Percentiles rank a stretch among this genome's conserved stretches.
Evolutionary conservation across 2,888 invertebrate genomes (phyloP).

Genomic region (Dryadula phaetusa): DNA sequence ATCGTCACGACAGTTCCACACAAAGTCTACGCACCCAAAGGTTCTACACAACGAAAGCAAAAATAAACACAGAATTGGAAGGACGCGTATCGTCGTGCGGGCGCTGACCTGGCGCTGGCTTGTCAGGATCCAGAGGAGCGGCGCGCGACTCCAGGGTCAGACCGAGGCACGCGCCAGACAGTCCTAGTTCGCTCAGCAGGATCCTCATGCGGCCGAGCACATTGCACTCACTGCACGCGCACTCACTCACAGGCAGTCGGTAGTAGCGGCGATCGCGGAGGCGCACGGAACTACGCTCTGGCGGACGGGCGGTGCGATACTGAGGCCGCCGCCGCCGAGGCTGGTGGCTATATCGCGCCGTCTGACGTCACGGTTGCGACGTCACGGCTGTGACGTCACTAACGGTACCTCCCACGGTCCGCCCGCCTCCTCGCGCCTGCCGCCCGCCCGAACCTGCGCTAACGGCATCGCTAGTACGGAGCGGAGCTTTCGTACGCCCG

Average conservation of each 20-base stretch:
- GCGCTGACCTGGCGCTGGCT: conserved; percentile 84
- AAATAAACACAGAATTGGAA: conserved; percentile 82
- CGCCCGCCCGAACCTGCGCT: conserved; percentile 83
- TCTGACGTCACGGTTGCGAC: conserved; percentile 80
- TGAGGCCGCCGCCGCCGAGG: conserved; percentile 83
- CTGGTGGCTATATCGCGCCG: conserved; percentile 82
- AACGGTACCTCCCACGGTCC: conserved; percentile 84
- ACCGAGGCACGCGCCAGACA: conserved; percentile 82
- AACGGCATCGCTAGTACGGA: conserved; percentile 81
- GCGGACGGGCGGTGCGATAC: conserved; percentile 83
- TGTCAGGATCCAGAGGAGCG: conserved; percentile 77
- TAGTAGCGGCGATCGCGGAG: conserved; percentile 57
- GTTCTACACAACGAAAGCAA: conserved; percentile 84
- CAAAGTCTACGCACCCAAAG: conserved; percentile 79
- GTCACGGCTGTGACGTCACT: conserved; percentile 80
- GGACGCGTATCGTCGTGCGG: conserved; percentile 74
- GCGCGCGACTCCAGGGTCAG: conserved; percentile 82
- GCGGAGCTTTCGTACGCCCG: conserved; percentile 75
- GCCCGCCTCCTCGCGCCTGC: conserved; percentile 75
- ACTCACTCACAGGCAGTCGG: conserved; percentile 75
- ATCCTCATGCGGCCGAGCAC: conserved; percentile 84
- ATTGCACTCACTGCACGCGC: conserved; percentile 83
- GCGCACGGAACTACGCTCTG: conserved; percentile 72
- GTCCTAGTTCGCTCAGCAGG: conserved; percentile 83
- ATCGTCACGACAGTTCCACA: conserved; percentile 82